Evolutionary conservation across 2,113 vertebrate species (phyloP).

Genomic region (Rhinolophus ferrumequinum): DNA sequence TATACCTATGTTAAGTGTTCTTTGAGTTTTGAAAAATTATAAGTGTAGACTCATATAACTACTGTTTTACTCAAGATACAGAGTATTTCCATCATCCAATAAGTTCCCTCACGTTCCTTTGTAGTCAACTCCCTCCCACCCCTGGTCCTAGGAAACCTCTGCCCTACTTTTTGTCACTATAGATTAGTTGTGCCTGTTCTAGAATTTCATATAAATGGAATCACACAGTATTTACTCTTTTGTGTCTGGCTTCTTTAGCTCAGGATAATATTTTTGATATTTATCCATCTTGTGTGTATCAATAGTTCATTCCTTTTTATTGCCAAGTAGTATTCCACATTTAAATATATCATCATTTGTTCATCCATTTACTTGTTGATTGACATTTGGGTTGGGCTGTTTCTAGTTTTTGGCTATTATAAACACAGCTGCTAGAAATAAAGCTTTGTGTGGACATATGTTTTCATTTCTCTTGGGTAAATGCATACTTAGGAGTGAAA

Average conservation of each 20-base stretch:
- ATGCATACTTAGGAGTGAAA: background rate
- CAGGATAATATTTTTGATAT: background rate
- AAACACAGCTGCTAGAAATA: background rate
- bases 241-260: background rate
- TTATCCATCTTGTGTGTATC: background rate
- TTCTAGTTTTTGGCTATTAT: background rate
- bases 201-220: background rate
- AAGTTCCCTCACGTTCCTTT: background rate
- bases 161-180: background rate
- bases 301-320: background rate
- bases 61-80: background rate
- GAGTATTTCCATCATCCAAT: background rate
- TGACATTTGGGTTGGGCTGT: background rate
- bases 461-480: background rate
- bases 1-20: background rate
- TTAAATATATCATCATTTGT: background rate
- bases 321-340: background rate
- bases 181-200: background rate
- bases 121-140: background rate
- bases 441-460: background rate
- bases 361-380: background rate
- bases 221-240: background rate
- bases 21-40: constrained; percentile 15
- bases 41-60: background rate
- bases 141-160: background rate